Base-by-base conservation (phyloP, 2,888 invertebrate genomes). In the Agrotis clavis region DNA sequence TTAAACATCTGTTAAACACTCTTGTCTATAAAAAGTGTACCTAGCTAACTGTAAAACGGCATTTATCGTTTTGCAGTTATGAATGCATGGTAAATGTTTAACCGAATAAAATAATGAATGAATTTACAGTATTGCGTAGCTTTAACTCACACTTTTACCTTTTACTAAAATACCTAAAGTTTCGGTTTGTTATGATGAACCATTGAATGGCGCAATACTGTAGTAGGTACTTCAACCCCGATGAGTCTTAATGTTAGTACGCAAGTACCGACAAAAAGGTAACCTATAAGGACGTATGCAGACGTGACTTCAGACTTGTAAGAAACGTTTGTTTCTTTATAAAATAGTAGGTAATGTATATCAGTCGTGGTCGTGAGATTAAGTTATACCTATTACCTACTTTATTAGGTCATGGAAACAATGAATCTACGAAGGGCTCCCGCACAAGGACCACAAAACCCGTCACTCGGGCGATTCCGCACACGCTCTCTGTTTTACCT, bases 201-300 rank as follows among this genome's bases (percentile, higher is more conserved):
- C 4, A 47, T 63, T 1, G 13, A 63, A 53, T 6, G 6, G n/a
- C 21, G 30, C 7, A 53, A 35, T 25, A 18, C 19, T 48, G 2
- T 14, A 65, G 53, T 25, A 25, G 25, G 25, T 18, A 75, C 65
- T 75, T 75, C 65, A 47, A 47, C 18, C 35, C 19, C 19, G 45
- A 19, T 54, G 71, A 74, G 53, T 74, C 35, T 7, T 18, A n/a
- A 53, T 5, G 13, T 19, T 6, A 6, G 3, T 50, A 18, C 18
- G 2, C 25, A 19, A 16, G 16, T 4, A 30, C 19, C 18, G 30
- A 7, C 11, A n/a, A 41, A 13, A 19, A 13, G 19, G 18, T 11
- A 16, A 60, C 19, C 59, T 59, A 25, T 6, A 18, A 18, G n/a
- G n/a, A 50, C 18, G 35, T 9, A 9, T 47, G 7, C 13, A 35